Conservation (phyloP, 2,113 vertebrate genomes). For the Forbesichthys agassizii region DNA sequence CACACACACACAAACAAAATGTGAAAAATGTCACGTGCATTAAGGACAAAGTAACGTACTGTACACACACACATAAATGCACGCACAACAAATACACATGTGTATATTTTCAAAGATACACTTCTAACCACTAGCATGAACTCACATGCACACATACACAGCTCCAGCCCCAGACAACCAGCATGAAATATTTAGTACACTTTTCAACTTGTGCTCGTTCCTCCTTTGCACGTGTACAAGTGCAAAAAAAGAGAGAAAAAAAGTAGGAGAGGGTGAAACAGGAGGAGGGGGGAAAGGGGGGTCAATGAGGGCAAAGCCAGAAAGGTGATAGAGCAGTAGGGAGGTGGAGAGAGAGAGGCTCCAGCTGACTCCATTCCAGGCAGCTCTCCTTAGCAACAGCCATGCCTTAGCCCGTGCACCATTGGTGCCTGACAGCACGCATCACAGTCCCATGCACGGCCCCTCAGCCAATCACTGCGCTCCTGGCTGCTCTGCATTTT, state of each 20-base stretch:
- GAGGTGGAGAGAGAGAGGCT: slow-evolving; percentile 48
- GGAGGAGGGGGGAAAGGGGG: slow-evolving; percentile 21
- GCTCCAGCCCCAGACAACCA: slow-evolving; percentile 45
- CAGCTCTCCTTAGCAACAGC: slow-evolving; percentile 84
- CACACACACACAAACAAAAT: no score
- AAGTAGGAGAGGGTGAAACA: slow-evolving; percentile 37
- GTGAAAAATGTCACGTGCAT: no score
- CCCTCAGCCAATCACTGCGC: slow-evolving; percentile 68
- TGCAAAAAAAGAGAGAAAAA: slow-evolving; percentile 48
- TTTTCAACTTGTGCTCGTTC: slow-evolving; percentile 77
- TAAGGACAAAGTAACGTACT: no score
- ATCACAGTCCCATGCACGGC: slow-evolving; percentile 74
- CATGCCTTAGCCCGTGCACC: slow-evolving; percentile 56
- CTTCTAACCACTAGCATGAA: no score
- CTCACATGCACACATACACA: slow-evolving; percentile 5
- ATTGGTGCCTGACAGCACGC: slow-evolving; percentile 75
- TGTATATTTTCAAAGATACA: no score
- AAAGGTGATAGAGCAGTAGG: slow-evolving; percentile 1
- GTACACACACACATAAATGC: no score
- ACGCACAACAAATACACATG: no score
- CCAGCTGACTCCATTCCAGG: slow-evolving; percentile 77
- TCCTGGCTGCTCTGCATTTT: slow-evolving; percentile 70
- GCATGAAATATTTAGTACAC: slow-evolving; percentile 78
- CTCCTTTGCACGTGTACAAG: slow-evolving; percentile 67
- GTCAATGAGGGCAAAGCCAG: slow-evolving; percentile 11